Evolutionary conservation across 2,888 invertebrate genomes (phyloP), one percentile per base, ranked within the genome.

Genomic region (Elaeidobius kamerunicus): DNA sequence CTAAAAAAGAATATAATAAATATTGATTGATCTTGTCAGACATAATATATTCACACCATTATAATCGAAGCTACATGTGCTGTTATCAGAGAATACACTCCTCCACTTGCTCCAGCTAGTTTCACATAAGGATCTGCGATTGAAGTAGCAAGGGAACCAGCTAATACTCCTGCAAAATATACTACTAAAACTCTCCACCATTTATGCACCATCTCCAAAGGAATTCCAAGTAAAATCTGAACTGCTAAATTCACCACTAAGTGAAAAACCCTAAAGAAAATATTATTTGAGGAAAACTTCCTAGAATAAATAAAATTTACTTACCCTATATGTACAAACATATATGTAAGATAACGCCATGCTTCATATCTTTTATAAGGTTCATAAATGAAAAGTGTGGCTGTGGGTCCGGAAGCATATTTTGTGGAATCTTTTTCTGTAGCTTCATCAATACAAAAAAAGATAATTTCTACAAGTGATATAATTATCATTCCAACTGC

Each of bases 131-230:
- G 90, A 72, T 88, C 90, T 0, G 85, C 83, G 7, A 92, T 78
- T 6, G 89, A 89, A n/a, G 91, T 91, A 2, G 86, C 89, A 60
- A 91, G 77, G 0, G 90, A 90, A 5, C 93, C 93, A 2, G 91
- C 91, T 0, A 87, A 72, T 0, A 93, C 92, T 0, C 93, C 93
- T 0, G 90, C 86, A 34, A 89, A 69, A 71, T 94, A 94, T 18
- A 94, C 86, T 9, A 88, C 72, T 0, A 87, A 77, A 4, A 98
- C 89, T 40, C 97, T 79, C 94, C 94, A 95, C 87, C 92, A 93
- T 61, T 87, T 85, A 73, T 98, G 97, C 1, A 98, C 97, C 85
- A 98, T 87, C 75, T 99, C 98, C 55, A 99, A 74, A 0, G 97
- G 95, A 9, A 96, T 83, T 0, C 98, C 98, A 49, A 99, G 79